A percentile compares a stretch with the other conserved stretches of the same genome.
phyloP scores from a whole-genome alignment of 2,888 invertebrate species.

The Alloplasta piceator region DNA sequence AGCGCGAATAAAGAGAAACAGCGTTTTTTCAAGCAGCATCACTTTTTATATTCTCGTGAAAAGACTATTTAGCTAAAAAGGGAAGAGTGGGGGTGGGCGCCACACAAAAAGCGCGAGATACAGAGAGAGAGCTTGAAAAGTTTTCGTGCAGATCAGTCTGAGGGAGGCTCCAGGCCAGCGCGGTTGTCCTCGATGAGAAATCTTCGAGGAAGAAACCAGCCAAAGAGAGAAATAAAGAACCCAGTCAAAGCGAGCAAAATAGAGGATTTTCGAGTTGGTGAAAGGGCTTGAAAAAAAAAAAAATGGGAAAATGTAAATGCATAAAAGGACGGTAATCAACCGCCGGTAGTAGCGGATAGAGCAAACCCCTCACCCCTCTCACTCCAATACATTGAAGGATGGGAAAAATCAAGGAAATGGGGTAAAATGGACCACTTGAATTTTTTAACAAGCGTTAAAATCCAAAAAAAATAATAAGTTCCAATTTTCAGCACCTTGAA shows the following conservation, averaged over 20 bases:
- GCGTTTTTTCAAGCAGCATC: conserved; percentile 21
- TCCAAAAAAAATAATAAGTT: too few relatives aligned
- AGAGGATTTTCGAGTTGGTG: conserved; percentile 56
- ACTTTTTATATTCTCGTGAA: conserved; percentile 38
- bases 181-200: conserved; percentile 51
- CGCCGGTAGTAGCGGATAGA: conserved; percentile 61
- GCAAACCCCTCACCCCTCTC: conserved; percentile 48
- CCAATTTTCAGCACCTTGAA: too few relatives aligned
- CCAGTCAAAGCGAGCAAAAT: conserved; percentile 56
- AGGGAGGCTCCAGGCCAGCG: not conserved
- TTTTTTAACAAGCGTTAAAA: too few relatives aligned
- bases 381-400: too few relatives aligned
- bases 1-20: not conserved
- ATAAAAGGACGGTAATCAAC: conserved; percentile 65
- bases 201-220: conserved; percentile 43
- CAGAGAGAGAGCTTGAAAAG: conserved; percentile 22
- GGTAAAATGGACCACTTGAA: too few relatives aligned
- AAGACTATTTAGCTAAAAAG: conserved; percentile 44
- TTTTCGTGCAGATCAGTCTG: conserved; percentile 37
- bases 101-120: conserved; percentile 13
- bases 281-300: conserved; percentile 54
- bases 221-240: conserved; percentile 11
- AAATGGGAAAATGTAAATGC: conserved; percentile 63
- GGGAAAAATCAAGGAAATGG: too few relatives aligned
- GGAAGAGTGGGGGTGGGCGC: not conserved